These are phyloP conservation scores for Cryptomyrus ogoouensis DNA, from an alignment of 2,113 vertebrate species.

Conservation along the genomic window DNA sequence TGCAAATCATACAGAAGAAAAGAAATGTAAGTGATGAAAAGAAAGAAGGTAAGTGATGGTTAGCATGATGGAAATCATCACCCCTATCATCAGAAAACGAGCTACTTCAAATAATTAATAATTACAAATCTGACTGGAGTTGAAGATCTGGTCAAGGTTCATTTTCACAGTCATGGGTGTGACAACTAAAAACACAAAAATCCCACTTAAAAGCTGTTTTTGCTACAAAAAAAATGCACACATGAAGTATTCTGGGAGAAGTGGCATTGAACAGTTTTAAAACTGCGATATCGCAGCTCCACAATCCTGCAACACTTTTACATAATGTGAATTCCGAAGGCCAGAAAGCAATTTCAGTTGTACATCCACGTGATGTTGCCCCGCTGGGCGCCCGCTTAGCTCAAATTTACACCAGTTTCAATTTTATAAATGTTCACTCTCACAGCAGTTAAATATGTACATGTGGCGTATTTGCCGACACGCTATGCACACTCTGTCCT, in stretches of 20 bases:
- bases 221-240: not conserved
- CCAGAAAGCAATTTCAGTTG: too few species aligned
- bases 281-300: not conserved
- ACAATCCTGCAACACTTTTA: not conserved
- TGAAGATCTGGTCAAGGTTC: not conserved
- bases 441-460: not conserved
- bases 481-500: not conserved
- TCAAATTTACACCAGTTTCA: not conserved
- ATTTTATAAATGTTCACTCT: not conserved
- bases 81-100: not conserved
- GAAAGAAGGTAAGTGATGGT: not conserved
- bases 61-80: not conserved
- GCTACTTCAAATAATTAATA: not conserved
- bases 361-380: not conserved
- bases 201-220: not conserved
- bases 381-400: not conserved
- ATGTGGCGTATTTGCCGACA: not conserved
- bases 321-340: not conserved
- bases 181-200: not conserved
- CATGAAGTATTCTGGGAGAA: not conserved
- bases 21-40: not conserved
- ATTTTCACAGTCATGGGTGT: not conserved
- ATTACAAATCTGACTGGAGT: not conserved
- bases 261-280: not conserved
- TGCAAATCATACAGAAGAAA: not conserved